Conservation (phyloP, 2,113 vertebrate species). For the Garra rufa region DNA sequence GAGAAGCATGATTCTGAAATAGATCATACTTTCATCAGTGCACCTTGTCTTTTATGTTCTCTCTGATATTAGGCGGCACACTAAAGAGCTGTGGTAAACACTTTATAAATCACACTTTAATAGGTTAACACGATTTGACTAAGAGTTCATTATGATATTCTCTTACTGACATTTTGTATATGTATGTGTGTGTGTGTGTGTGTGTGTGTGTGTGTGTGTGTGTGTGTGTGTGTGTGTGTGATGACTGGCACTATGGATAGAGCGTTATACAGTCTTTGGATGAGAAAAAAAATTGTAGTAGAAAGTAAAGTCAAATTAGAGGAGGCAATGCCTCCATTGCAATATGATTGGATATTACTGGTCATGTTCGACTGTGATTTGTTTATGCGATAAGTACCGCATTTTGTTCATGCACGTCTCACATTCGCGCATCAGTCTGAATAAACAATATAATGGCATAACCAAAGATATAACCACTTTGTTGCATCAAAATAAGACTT, state of each 20-base stretch:
- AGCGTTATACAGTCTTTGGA: neutral
- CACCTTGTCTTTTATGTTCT: conserved; percentile 60
- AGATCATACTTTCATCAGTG: conserved; percentile 63
- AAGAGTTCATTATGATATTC: conserved; percentile 64
- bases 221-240: neutral
- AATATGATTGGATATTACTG: no score
- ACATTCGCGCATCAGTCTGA: no score
- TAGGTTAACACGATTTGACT: conserved; percentile 59
- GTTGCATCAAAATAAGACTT: no score
- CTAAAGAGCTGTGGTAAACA: conserved; percentile 59
- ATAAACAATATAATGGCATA: no score
- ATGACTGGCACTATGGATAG: neutral
- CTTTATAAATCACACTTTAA: conserved; percentile 68
- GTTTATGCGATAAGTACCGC: no score
- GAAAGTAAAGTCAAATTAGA: no score
- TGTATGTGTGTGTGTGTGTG: neutral
- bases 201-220: no score
- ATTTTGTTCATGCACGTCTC: no score
- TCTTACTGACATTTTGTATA: conserved; percentile 48
- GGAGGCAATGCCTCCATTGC: no score
- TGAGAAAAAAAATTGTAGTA: no score
- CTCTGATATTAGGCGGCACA: conserved; percentile 58
- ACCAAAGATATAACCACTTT: no score
- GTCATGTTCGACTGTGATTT: no score
- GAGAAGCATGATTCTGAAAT: conserved; percentile 50